Evolutionary conservation across 2,888 invertebrate genomes (phyloP), one percentile per base, ranked within the genome.

Genomic region (Tachina lurida): DNA sequence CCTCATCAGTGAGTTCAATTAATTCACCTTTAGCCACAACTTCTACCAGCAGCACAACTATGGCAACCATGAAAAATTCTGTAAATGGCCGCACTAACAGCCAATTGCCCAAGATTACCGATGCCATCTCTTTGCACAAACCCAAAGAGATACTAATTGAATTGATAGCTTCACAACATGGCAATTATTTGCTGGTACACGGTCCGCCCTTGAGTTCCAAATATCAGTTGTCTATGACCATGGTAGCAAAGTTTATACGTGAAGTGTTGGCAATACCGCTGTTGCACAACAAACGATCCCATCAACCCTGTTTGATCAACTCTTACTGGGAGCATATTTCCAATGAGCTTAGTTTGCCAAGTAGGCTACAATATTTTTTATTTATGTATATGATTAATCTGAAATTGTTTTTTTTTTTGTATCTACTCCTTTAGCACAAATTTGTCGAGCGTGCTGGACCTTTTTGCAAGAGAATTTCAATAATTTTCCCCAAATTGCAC

Each of bases 231-330:
- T 80, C 82, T 5, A 90, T 89, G 89, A 4, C 60, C 0, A 86
- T 83, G 1, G 86, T 89, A 1, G 83, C 87, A 0, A 15, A 77
- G 5, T 88, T 91, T 43, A 90, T 91, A 74, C 89, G 90, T 0
- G 89, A 90, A 54, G 75, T 90, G 45, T 81, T 91, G 88, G 88
- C 90, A 15, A 86, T 91, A 52, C 91, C 91, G 0, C 83, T 88
- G 15, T 54, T 91, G n/a, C 91, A 91, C 43, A 87, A 84, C 17
- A 87, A 80, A 58, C 58, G 84, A 1, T 45, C 68, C 0, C 67
- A 73, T 7, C 22, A 88, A 47, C 8, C 31, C 4, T 10, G 0
- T 4, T 78, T 85, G n/a, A 39, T 73, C 5, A 70, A 84, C 15
- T 56, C 47, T 0, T 87, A 87, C 43, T 91, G 91, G 91, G 68